Conservation (phyloP, 2,113 vertebrate species). For the Paedocypris sp. region DNA sequence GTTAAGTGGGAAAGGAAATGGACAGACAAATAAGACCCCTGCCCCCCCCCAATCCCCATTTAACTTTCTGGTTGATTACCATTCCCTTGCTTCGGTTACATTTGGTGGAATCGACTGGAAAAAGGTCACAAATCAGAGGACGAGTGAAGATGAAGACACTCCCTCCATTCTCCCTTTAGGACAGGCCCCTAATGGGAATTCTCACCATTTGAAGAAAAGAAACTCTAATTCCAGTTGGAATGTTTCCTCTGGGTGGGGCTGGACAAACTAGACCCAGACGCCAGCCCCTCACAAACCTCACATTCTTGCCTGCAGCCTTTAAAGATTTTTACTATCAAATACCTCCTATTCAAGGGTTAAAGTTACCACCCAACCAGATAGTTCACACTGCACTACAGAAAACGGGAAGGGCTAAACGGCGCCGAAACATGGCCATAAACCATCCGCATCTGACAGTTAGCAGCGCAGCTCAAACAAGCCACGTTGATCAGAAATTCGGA, state of each 20-base stretch:
- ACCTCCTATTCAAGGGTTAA: slow-evolving; percentile 6
- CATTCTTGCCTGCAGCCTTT: slow-evolving; percentile 20
- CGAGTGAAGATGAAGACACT: slow-evolving; percentile 1
- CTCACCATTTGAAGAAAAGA: slow-evolving; percentile 41
- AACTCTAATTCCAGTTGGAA: slow-evolving; percentile 41
- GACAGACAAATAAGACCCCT: slow-evolving; percentile 27
- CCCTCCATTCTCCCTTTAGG: slow-evolving; percentile 22
- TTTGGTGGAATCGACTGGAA: slow-evolving; percentile 29
- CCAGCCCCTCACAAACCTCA: slow-evolving; percentile 11
- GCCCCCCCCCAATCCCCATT: neutral
- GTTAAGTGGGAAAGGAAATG: slow-evolving; percentile 20
- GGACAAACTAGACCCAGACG: slow-evolving; percentile 28
- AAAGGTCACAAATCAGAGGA: slow-evolving; percentile 34
- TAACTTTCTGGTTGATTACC: slow-evolving; percentile 27
- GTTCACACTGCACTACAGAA: slow-evolving; percentile 2
- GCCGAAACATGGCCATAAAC: slow-evolving; percentile 7
- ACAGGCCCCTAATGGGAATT: slow-evolving; percentile 26
- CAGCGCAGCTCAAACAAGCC: neutral
- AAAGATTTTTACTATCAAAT: slow-evolving; percentile 27
- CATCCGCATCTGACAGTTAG: neutral
- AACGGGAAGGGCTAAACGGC: neutral
- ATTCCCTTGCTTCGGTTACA: slow-evolving; percentile 19
- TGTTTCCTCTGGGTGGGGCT: slow-evolving; percentile 43
- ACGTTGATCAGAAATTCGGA: neutral
- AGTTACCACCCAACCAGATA: slow-evolving; percentile 1